Percentiles rank a stretch among this genome's conserved stretches.
These are phyloP conservation scores for Dasysyrphus albostriatus DNA, from an alignment of 2,888 invertebrate genomes.

Conservation along the genomic window DNA sequence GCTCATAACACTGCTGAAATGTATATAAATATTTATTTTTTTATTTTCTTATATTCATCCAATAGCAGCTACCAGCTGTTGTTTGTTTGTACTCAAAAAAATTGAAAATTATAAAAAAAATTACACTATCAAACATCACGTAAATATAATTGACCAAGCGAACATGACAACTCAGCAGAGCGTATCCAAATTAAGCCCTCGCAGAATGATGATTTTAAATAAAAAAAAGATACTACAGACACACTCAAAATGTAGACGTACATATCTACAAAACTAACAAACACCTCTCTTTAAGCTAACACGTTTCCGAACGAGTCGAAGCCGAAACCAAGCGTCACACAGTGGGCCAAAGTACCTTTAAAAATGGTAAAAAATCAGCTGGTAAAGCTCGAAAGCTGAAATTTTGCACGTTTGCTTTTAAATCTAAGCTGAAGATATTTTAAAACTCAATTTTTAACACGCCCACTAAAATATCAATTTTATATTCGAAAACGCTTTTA, in stretches of 20 bases:
- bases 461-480: too few species aligned
- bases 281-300: constrained; percentile 44
- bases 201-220: constrained; percentile 7
- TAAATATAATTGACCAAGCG: constrained; percentile 55
- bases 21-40: neutral
- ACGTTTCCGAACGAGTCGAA: constrained; percentile 18
- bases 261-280: neutral
- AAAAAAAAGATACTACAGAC: neutral
- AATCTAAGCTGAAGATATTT: too few species aligned
- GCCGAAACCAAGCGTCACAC: neutral
- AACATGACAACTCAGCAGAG: constrained; percentile 73
- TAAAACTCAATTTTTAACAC: too few species aligned
- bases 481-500: too few species aligned
- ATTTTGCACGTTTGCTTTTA: too few species aligned
- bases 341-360: too few species aligned
- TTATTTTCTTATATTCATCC: neutral
- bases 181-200: constrained; percentile 63
- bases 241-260: constrained; percentile 14
- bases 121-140: constrained; percentile 37
- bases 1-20: neutral
- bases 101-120: constrained; percentile 9
- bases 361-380: too few species aligned
- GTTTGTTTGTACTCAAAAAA: neutral
- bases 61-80: constrained; percentile 43
- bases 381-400: too few species aligned